Evolutionary conservation across 2,888 invertebrate species (phyloP), one percentile per base, ranked within the genome.

Genomic region (Dyspetes luteomarginatus): DNA sequence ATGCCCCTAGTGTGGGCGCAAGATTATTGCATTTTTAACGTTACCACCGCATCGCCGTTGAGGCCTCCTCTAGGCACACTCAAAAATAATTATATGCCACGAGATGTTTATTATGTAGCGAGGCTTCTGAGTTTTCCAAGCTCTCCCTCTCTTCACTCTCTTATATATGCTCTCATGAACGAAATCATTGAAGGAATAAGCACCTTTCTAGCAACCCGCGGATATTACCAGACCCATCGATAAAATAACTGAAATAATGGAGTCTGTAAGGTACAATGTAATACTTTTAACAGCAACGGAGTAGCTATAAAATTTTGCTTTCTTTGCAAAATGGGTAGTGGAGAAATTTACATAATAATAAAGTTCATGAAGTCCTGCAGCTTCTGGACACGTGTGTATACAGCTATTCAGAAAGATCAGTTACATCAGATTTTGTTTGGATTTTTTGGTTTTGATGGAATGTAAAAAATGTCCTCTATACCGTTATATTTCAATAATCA

Each of bases 11-110:
- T 69, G 50, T 48, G 52, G 67, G 76, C 69, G 17, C 28, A 60
- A 65, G 83, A 83, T 84, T 84, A 85, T 84, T 87, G 74, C 83
- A 86, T 86, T 84, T 87, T 86, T 85, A 84, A 87, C 65, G 72
- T 60, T 41, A 64, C 64, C 19, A 24, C 76, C 52, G 62, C 67
- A 36, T 67, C 64, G 28, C 19, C 55, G 45, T 73, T 24, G 43
- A 55, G 4, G 56, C 22, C 65, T 60, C 5, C 58, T 48, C 58
- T 56, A 55, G n/a, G 30, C 65, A 73, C 64, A 64, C 69, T 69
- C 73, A 24, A 65, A 36, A 73, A 74, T 73, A 72, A 76, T 67
- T 52, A 69, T 79, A 79, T 68, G 56, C 73, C 50, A 30, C 7
- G 41, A 67, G 12, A 19, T 45, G 17, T 26, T 15, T 15, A 12